Evolutionary conservation across 2,888 invertebrate species (phyloP), one percentile per base, ranked within the genome.

Genomic region (Meteorus cinctellus): DNA sequence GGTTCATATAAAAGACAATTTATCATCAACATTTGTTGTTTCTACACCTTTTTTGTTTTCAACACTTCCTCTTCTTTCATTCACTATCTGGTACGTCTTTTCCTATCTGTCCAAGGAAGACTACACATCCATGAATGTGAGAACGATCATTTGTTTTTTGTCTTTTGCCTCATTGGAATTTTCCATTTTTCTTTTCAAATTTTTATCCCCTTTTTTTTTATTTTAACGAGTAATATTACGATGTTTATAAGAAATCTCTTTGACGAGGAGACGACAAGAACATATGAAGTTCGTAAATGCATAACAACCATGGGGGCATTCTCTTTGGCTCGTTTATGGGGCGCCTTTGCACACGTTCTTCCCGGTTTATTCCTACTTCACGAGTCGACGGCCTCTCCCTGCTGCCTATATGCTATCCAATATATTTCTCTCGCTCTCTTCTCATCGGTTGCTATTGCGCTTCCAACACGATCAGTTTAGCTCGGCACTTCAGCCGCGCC

Each of bases 401-500:
- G 31, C 34, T 63, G 16, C 29, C 27, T 60, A 51, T 72, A 63
- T 66, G 19, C 24, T 41, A 24, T 12, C 66, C 41, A 34, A 48
- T 65, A 63, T 72, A 34, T 36, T 27, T 51, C 72, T 65, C 65
- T 51, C 66, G 51, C 55, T 73, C 12, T 63, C 60, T 59, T 65
- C 55, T 73, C 55, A 66, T 73, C 72, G 51, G 31, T 62, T 60
- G 68, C 68, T 63, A 34, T 48, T 31, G 68, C 60, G 74, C 62
- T 79, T 75, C 14, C 73, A 67, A 67, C 76, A 77, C 74, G 77
- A 79, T 84, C 86, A 87, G 87, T 87, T 79, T 77, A 82, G 83
- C 84, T 84, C 82, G 82, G 83, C 84, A 81, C 85, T 82, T 80
- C 79, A 84, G 76, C 79, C 83, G 86, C 80, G 84, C 79, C 80